Evolutionary conservation across 2,888 invertebrate species (phyloP).

Genomic region (Trilocha varians): DNA sequence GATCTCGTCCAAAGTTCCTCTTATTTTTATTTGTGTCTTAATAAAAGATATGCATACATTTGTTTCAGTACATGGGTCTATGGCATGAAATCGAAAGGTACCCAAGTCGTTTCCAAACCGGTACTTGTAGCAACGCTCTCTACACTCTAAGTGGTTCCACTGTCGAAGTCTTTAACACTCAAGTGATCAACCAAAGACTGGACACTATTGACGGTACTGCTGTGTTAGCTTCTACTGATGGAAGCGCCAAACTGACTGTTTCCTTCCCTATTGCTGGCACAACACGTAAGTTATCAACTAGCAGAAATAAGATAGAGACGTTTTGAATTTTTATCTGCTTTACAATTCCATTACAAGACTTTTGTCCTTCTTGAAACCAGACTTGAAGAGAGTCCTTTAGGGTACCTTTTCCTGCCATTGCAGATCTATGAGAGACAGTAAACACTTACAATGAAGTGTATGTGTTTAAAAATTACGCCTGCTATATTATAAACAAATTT

Average conservation of each 20-base stretch:
- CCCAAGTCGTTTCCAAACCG: conserved; percentile 33
- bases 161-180: conserved; percentile 30
- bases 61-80: conserved; percentile 32
- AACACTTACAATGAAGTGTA: too few relatives aligned
- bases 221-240: conserved; percentile 53
- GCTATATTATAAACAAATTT: too few relatives aligned
- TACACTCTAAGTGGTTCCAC: conserved; percentile 24
- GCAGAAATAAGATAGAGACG: not conserved
- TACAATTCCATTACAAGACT: too few relatives aligned
- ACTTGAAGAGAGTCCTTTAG: too few relatives aligned
- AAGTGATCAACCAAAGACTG: conserved; percentile 34
- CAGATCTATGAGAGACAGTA: too few relatives aligned
- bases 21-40: too few relatives aligned
- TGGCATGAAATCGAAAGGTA: conserved; percentile 47
- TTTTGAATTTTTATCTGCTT: too few relatives aligned
- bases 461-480: too few relatives aligned
- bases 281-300: conserved; percentile 15
- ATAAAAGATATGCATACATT: too few relatives aligned
- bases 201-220: conserved; percentile 37
- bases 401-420: too few relatives aligned
- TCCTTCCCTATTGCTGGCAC: conserved; percentile 69
- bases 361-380: too few relatives aligned
- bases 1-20: too few relatives aligned
- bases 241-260: conserved; percentile 74
- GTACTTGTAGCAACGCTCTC: conserved; percentile 37